phyloP scores from a whole-genome alignment of 2,113 vertebrate species.

The Hirundichthys speculiger region DNA sequence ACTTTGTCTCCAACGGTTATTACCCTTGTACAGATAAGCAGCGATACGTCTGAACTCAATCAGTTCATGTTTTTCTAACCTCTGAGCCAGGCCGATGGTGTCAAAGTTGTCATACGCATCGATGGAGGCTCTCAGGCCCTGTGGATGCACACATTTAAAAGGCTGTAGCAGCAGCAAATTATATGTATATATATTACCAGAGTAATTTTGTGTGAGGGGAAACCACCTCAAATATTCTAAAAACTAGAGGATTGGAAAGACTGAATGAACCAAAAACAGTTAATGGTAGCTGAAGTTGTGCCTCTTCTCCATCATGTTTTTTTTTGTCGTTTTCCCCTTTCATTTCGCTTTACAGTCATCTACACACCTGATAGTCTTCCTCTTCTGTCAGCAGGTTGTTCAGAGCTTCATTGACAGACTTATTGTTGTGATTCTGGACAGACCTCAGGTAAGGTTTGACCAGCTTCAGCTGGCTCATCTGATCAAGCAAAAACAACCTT shows the following conservation, averaged over 20 bases:
- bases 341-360: neutral
- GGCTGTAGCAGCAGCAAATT: too few relatives aligned
- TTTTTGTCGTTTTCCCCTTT: too few relatives aligned
- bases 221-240: neutral
- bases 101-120: conserved; percentile 93
- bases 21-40: conserved; percentile 90
- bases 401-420: conserved; percentile 89
- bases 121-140: conserved; percentile 90
- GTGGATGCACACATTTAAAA: conserved; percentile 4
- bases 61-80: conserved; percentile 89
- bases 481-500: conserved; percentile 11
- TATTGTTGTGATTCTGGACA: conserved; percentile 92
- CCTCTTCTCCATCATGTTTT: neutral
- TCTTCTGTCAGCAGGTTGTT: conserved; percentile 91
- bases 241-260: too few relatives aligned
- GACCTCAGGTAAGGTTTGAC: conserved; percentile 91
- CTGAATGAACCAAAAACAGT: neutral
- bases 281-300: neutral
- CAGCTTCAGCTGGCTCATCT: conserved; percentile 88
- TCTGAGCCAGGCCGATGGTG: conserved; percentile 88
- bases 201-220: too few relatives aligned
- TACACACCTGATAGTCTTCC: conserved; percentile 89
- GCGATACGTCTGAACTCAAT: conserved; percentile 92
- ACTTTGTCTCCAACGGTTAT: conserved; percentile 92
- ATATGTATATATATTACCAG: too few relatives aligned